Evolutionary conservation across 1,140 invertebrate genomes (phyloP).

Genomic region (Camponotus floridanus): DNA sequence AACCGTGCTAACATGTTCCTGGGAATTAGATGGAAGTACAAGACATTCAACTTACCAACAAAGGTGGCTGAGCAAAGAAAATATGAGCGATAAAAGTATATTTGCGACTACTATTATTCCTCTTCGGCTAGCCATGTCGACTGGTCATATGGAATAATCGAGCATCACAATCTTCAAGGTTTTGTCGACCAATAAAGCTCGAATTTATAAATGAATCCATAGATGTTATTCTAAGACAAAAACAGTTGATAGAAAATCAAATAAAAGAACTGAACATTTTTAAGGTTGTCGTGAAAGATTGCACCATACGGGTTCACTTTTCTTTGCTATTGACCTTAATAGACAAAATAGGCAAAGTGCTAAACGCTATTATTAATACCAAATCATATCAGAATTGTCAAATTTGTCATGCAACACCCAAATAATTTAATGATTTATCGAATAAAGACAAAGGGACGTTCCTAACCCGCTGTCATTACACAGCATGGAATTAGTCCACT

Average conservation of each 20-base stretch:
- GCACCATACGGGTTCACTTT: neutral
- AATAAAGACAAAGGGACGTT: neutral
- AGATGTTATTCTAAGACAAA: constrained; percentile 14
- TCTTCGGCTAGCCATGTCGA: neutral
- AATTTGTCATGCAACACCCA: neutral
- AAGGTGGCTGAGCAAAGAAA: neutral
- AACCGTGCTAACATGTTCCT: neutral
- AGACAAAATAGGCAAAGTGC: constrained; percentile 8
- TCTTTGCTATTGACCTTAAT: neutral
- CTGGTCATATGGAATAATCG: constrained; percentile 25
- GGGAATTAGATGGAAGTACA: constrained; percentile 26
- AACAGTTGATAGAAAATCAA: constrained; percentile 5
- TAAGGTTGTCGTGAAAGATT: neutral
- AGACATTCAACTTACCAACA: constrained; percentile 4
- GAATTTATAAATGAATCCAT: constrained; percentile 6
- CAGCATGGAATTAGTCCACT: constrained; percentile 34
- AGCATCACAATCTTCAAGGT: constrained; percentile 24
- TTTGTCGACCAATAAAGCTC: constrained; percentile 34
- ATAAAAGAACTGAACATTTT: constrained; percentile 8
- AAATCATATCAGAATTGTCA: neutral
- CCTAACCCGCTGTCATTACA: neutral
- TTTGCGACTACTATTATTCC: neutral
- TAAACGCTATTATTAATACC: neutral
- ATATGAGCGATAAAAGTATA: neutral
- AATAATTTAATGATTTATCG: neutral